Base-by-base conservation (phyloP, 2,113 vertebrate species). In the Tretioscincus oriximinensis region DNA sequence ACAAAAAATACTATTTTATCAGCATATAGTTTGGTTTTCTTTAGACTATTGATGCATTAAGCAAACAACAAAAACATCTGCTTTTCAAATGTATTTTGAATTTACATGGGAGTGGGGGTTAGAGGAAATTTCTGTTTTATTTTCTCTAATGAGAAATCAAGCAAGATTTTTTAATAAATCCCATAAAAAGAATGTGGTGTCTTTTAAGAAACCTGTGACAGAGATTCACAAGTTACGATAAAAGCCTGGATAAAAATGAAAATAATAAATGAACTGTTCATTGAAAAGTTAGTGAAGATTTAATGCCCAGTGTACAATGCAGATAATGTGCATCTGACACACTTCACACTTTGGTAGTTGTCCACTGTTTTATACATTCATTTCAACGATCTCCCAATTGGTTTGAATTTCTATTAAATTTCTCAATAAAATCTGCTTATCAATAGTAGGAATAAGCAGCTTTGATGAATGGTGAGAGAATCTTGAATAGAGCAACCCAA, bases 201-300 rank as follows among this genome's bases (percentile, higher is more conserved):
- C 16, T 85, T 92, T 77, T 77, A 66, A 58, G 84, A 78, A 29
- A 82, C 9, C 78, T 84, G 88, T 92, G 72, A 70, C 49, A 89
- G n/a, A 89, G 89, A 81, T 88, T 41, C 2, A 0, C 74, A 18
- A 58, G 89, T 22, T 80, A 81, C 85, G 88, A 88, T 84, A 85
- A 88, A 82, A 63, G 26, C 4, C 72, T 58, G 28, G 76, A 82
- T 41, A 86, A 82, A 9, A 74, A 28, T 2, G 76, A 73, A 76
- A 89, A 78, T 79, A 58, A 72, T 79, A 21, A 64, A 45, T 10
- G 68, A 82, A 81, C 65, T 61, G 20, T 29, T 92, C 79, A 67
- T 85, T 84, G 70, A 88, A 69, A 84, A 80, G 54, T 1, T 81
- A 70, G 21, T 77, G 49, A 65, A 81, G 68, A 45, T 83, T 87